Base-by-base conservation (phyloP, 1,140 invertebrate species). In the Cotesia vestalis region DNA sequence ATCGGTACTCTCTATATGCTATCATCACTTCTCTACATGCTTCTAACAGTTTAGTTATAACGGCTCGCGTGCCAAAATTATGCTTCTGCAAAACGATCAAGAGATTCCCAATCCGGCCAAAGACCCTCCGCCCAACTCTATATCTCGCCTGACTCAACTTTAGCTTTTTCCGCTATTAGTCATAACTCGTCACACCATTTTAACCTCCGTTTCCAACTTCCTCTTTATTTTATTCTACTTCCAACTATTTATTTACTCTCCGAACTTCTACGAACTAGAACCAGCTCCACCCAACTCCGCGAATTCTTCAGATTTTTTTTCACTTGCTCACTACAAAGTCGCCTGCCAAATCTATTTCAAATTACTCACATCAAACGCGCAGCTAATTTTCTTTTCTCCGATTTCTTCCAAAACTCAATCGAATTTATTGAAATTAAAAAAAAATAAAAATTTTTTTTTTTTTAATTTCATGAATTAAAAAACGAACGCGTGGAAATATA, bases 31-130 rank as follows among this genome's bases (percentile, higher is more conserved):
- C 40, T 46, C 9, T n/a, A 20, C 2, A 9, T 63, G 12, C 61
- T 40, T 57, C 35, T 60, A 27, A 68, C 64, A 63, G 73, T 73
- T 70, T 27, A 27, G 27, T 27, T 46, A 46, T 46, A 73, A 66
- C 34, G 38, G 4, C 61, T 73, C 73, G 77, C 78, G 77, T 80
- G 81, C 84, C 83, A 84, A 85, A 84, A 84, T 85, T 84, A 83
- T 84, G 80, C 61, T 59, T 12, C 64, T 46, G 52, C 63, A 62
- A 46, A 55, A 57, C 71, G 60, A 59, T 76, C 35, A 75, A 77
- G 75, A 63, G 68, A 74, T 12, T 79, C 73, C 68, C n/a, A 71
- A 78, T 71, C 78, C 79, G 82, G 83, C 77, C 81, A 82, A 83
- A 83, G 82, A 83, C 82, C 52, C 83, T 83, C 78, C 20, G n/a